Evolutionary conservation across 2,113 vertebrate genomes (phyloP).

Genomic region (Petrocephalus microphthalmus): DNA sequence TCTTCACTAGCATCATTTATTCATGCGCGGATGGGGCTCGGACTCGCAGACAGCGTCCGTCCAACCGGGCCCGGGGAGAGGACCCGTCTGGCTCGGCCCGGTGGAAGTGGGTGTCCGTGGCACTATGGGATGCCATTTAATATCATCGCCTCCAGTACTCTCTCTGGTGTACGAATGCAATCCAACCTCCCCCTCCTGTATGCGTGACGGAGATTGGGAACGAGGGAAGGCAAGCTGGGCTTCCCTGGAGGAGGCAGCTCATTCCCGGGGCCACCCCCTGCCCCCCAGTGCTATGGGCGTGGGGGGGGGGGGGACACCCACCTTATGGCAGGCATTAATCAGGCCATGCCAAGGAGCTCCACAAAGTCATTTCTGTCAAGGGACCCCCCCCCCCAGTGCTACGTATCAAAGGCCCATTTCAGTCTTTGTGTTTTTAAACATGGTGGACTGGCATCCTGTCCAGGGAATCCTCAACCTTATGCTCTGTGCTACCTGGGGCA

Average conservation of each 20-base stretch:
- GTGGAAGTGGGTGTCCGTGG: neutral
- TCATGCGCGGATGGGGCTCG: slow-evolving; percentile 37
- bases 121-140: slow-evolving; percentile 28
- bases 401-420: neutral
- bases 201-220: neutral
- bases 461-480: neutral
- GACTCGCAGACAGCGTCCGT: slow-evolving; percentile 16
- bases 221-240: neutral
- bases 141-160: slow-evolving; percentile 35
- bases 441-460: neutral
- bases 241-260: neutral
- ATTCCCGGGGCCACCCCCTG: neutral
- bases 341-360: neutral
- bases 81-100: slow-evolving; percentile 33
- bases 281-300: too few relatives aligned
- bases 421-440: neutral
- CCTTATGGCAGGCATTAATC: neutral
- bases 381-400: neutral
- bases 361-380: neutral
- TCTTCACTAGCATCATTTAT: slow-evolving; percentile 52
- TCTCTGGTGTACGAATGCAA: neutral
- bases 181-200: neutral
- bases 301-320: neutral
- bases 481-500: neutral
- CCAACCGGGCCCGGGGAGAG: slow-evolving; percentile 33